Percentiles rank a stretch among this genome's conserved stretches.
Evolutionary conservation across 2,888 invertebrate species (phyloP).

Genomic region (Drosophila quinaria): DNA sequence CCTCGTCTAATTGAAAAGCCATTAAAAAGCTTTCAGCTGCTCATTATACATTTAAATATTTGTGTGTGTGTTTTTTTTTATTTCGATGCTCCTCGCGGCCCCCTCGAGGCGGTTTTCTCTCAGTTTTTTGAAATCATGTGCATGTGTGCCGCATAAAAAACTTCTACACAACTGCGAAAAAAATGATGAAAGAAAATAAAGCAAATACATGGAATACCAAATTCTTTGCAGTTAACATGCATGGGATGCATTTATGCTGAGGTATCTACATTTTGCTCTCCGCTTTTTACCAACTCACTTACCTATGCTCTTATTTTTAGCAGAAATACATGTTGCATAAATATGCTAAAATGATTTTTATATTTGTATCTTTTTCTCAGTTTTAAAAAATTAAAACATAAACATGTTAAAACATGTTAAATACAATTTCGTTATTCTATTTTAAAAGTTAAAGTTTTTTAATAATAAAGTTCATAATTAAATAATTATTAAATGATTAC

Average conservation of each 20-base stretch:
- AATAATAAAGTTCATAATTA: too few relatives aligned
- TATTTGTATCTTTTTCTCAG: background rate
- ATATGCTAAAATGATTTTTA: background rate
- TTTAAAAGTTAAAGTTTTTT: too few relatives aligned
- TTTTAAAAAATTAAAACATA: background rate
- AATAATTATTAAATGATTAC: too few relatives aligned
- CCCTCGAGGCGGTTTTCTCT: slow-evolving; percentile 7
- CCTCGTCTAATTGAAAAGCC: slow-evolving; percentile 81
- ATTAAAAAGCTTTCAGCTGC: slow-evolving; percentile 81
- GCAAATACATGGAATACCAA: slow-evolving; percentile 16
- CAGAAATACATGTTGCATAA: background rate
- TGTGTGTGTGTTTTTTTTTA: slow-evolving; percentile 60
- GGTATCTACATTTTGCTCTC: slow-evolving; percentile 31
- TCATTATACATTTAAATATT: slow-evolving; percentile 82
- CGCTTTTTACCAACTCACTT: slow-evolving; percentile 12
- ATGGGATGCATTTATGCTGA: slow-evolving; percentile 47
- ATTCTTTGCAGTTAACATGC: slow-evolving; percentile 36
- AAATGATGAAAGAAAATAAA: background rate
- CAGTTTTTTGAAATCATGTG: slow-evolving; percentile 50
- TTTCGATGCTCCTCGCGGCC: slow-evolving; percentile 47
- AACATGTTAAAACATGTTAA: too few relatives aligned
- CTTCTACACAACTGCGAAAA: slow-evolving; percentile 16
- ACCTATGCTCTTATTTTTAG: slow-evolving; percentile 5
- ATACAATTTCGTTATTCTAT: too few relatives aligned
- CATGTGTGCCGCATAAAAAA: slow-evolving; percentile 35